phyloP scores from a whole-genome alignment of 1,140 invertebrate genomes.

The Chironomus striatipennis region DNA sequence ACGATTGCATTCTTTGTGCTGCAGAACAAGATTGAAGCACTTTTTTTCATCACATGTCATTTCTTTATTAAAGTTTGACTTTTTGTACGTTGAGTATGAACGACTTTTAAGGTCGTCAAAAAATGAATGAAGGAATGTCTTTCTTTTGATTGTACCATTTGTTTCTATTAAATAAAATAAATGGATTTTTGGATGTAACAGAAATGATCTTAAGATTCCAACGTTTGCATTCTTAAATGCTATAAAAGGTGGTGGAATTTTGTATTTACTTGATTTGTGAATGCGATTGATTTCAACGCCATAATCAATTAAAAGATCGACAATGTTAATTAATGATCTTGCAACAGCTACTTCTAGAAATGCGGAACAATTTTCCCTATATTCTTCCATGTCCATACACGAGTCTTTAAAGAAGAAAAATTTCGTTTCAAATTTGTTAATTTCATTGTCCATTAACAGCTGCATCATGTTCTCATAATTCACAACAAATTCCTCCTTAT shows the following conservation, averaged over 20 bases:
- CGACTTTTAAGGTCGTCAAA: conserved; percentile 13
- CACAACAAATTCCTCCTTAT: background rate
- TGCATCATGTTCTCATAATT: background rate
- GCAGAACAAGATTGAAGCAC: background rate
- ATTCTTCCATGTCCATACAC: background rate
- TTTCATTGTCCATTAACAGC: background rate
- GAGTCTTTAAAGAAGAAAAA: background rate
- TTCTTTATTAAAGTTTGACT: background rate
- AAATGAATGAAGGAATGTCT: background rate
- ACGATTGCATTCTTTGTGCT: background rate
- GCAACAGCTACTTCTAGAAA: background rate
- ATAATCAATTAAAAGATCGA: background rate
- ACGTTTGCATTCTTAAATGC: background rate
- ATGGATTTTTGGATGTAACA: background rate
- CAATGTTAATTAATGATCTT: background rate
- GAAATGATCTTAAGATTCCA: background rate
- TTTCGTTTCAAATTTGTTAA: conserved; percentile 19
- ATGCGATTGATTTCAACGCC: background rate
- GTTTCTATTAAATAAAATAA: background rate
- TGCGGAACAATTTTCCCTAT: background rate
- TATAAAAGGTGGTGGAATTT: conserved; percentile 13
- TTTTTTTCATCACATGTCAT: background rate
- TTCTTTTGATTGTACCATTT: background rate
- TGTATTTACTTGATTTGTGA: background rate
- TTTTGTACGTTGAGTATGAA: background rate